Base-by-base conservation (phyloP, 2,797 vertebrate genomes). In the Phyllotis vaccarum region DNA sequence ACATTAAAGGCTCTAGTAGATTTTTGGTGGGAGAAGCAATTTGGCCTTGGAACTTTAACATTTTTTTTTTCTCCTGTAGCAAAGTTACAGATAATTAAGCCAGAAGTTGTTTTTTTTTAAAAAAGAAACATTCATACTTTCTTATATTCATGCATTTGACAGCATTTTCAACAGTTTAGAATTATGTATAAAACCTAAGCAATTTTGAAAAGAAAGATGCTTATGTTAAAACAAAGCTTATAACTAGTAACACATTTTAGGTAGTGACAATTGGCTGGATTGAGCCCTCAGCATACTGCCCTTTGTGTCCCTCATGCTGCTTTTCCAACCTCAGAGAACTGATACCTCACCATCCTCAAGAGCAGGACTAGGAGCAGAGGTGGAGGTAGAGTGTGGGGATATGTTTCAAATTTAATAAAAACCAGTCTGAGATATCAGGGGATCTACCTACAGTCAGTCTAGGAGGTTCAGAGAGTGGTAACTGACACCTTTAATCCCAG, bases 121-220 rank as follows among this genome's bases (percentile, higher is more conserved):
- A 87, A 96, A 95, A 87, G 66, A 81, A 94, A 92, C 46, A 54
- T 82, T 91, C 31, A 9, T 93, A 16, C 37, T 82, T 93, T 91
- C 56, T 91, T 81, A 46, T 86, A 68, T 95, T 64, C 76, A 74
- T 13, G 17, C 89, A 64, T 86, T 85, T 92, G 86, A 75, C 5
- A 89, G 34, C 92, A 49, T 91, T 95, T 96, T 91, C 78, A 96
- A 85, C 31, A 95, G 90, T 95, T 95, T 89, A 91, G 89, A 95
- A 89, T 95, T 95, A 88, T 76, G 27, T 91, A 75, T 93, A 90
- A 97, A 86, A 87, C n/a, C 37, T 81, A 90, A 94, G 54, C 46
- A 89, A 92, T 86, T 93, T 94, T 89, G 14, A 54, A 43, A 64
- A 93, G 80, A 93, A 91, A 68, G 56, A 85, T 70, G 66, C 86